These are phyloP conservation scores for Chymomyza caudatula DNA, from an alignment of 2,888 invertebrate genomes.

Conservation along the genomic window DNA sequence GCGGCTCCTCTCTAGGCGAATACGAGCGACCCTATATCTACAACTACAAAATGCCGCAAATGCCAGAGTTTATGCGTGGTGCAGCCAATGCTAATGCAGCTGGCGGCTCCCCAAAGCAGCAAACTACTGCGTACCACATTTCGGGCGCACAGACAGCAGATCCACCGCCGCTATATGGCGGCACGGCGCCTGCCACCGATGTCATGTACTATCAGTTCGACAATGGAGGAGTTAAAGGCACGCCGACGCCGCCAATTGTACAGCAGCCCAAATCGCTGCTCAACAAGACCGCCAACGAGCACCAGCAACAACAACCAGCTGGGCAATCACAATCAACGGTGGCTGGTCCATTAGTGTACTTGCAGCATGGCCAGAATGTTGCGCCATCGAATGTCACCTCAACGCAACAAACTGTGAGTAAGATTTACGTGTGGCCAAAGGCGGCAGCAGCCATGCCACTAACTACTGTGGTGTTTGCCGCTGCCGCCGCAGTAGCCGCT, in stretches of 20 bases:
- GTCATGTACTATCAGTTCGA: slow-evolving; percentile 77
- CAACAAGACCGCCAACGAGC: slow-evolving; percentile 36
- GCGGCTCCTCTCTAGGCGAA: slow-evolving; percentile 42
- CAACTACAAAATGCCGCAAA: slow-evolving; percentile 76
- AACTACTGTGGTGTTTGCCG: slow-evolving; percentile 6
- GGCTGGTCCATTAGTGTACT: slow-evolving; percentile 72
- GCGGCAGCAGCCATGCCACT: slow-evolving; percentile 11
- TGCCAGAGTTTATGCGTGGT: slow-evolving; percentile 62
- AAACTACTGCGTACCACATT: slow-evolving; percentile 75
- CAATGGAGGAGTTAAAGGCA: slow-evolving; percentile 50
- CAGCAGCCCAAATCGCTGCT: slow-evolving; percentile 62
- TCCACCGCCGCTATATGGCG: slow-evolving; percentile 73
- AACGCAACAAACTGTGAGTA: slow-evolving; percentile 76
- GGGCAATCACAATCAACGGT: slow-evolving; percentile 5
- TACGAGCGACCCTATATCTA: slow-evolving; percentile 74
- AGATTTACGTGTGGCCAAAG: slow-evolving; percentile 39
- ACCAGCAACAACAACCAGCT: slow-evolving; percentile 6
- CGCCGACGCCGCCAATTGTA: slow-evolving; percentile 54
- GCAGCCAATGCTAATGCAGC: slow-evolving; percentile 22
- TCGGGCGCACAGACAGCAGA: slow-evolving; percentile 76
- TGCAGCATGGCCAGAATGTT: slow-evolving; percentile 70
- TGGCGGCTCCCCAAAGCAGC: slow-evolving; percentile 19
- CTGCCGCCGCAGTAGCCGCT: slow-evolving; percentile 12
- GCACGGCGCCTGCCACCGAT: slow-evolving; percentile 73
- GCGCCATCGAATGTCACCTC: slow-evolving; percentile 59